These are phyloP conservation scores for Conops quadrifasciatus DNA, from an alignment of 2,888 invertebrate genomes.

Conservation along the genomic window DNA sequence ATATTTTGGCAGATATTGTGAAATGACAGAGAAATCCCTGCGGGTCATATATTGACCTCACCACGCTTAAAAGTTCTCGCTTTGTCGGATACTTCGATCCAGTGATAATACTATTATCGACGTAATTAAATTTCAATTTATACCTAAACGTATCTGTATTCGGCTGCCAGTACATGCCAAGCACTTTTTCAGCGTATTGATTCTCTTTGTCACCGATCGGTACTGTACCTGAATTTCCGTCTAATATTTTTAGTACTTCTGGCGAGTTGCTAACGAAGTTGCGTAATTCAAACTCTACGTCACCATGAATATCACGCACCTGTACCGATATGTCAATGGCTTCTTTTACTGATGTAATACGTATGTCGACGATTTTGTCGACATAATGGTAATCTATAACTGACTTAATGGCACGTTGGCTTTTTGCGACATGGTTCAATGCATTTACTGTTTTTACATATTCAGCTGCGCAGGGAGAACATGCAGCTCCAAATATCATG, in stretches of 20 bases:
- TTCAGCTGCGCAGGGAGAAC: constrained; percentile 30
- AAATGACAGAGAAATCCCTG: constrained; percentile 10
- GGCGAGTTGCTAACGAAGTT: constrained; percentile 20
- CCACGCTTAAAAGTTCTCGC: constrained; percentile 25
- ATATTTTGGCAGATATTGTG: constrained; percentile 5
- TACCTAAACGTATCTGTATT: constrained; percentile 25
- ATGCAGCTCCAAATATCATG: constrained; percentile 39
- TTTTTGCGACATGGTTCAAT: neutral
- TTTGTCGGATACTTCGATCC: constrained; percentile 30
- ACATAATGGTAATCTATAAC: constrained; percentile 23
- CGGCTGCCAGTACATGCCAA: constrained; percentile 26
- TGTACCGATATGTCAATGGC: constrained; percentile 34
- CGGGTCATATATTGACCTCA: constrained; percentile 33
- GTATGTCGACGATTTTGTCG: constrained; percentile 38
- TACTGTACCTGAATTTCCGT: constrained; percentile 4
- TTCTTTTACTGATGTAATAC: constrained; percentile 26
- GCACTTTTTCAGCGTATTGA: constrained; percentile 24
- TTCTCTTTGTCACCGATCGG: constrained; percentile 2
- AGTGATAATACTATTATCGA: constrained; percentile 20
- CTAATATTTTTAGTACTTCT: neutral
- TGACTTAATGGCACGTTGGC: constrained; percentile 11
- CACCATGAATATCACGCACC: constrained; percentile 22
- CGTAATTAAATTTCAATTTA: constrained; percentile 30
- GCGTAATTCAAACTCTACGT: constrained; percentile 34
- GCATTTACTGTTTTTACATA: neutral